Base-by-base conservation (phyloP, 2,888 invertebrate genomes). In the Morpho deidamia region DNA sequence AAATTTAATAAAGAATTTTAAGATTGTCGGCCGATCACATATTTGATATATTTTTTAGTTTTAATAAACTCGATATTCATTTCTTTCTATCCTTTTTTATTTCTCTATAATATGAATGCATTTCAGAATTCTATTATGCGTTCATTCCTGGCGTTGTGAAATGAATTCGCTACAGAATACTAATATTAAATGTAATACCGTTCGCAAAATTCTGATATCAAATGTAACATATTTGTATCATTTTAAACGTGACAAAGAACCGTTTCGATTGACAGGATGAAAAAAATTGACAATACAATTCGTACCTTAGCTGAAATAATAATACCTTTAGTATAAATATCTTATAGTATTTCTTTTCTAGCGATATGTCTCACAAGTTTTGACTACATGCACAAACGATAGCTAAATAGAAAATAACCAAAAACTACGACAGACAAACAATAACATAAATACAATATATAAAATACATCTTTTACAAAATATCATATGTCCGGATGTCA, bases 331-430 rank as follows among this genome's bases (percentile, higher is more conserved):
- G 74, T 74, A 78, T 78, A 76, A 73, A 78, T 82, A 81, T 81
- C 82, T 82, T 83, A 74, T 81, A 82, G 77, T 12, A 42, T 62
- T 60, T 57, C 8, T 51, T 47, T 67, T 76, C 88, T 87, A 87
- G 82, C 88, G 88, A 89, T 89, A 89, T 88, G 88, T 88, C 74
- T 87, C 83, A 79, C 81, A 80, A 78, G 76, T 78, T 79, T 84
- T 75, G 70, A 72, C 84, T 87, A 87, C 78, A 79, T 76, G 83
- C 83, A 70, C 72, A 79, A 74, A 72, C 69, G 60, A 72, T 69
- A 78, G 83, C 81, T 79, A 81, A 83, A 72, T 70, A 69, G 70
- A 74, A 62, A 66, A 67, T 23, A 23, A 23, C 23, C 23, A 23
- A 72, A 77, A 70, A 70, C 72, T 78, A 79, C 66, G 66, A 71